phyloP scores from a whole-genome alignment of 2,113 vertebrate species.

The Oenanthe oenanthe region DNA sequence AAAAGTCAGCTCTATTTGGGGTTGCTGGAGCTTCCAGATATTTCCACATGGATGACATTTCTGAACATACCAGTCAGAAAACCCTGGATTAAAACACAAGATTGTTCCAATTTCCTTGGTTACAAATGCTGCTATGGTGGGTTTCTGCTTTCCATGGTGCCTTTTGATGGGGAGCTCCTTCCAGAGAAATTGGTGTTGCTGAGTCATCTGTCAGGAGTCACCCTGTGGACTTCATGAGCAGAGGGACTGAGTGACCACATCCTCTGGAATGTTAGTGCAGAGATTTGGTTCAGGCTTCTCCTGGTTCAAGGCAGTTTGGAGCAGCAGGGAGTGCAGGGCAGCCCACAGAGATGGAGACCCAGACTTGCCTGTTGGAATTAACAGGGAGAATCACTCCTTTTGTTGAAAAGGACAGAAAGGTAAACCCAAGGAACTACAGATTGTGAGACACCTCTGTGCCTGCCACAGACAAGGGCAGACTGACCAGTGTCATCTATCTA shows the following conservation, averaged over 20 bases:
- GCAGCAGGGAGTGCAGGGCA: neutral
- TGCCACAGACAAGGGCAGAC: neutral
- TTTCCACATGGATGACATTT: neutral
- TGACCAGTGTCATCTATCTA: neutral
- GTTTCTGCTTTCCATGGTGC: neutral
- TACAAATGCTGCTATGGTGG: neutral
- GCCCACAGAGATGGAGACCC: neutral
- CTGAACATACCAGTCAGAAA: neutral
- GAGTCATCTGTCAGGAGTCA: neutral
- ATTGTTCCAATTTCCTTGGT: neutral
- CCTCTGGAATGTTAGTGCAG: neutral
- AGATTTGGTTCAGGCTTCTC: neutral
- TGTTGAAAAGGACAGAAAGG: neutral
- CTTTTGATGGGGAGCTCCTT: neutral
- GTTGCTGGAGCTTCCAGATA: neutral
- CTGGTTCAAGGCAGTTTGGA: neutral
- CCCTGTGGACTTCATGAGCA: neutral
- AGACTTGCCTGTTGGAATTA: neutral
- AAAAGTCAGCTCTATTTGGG: neutral
- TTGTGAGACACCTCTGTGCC: neutral
- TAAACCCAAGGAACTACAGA: neutral
- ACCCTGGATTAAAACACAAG: neutral
- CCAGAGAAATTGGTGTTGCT: neutral
- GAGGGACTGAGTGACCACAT: accelerated
- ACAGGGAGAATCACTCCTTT: neutral